Base-by-base conservation (phyloP, 2,113 vertebrate genomes). In the Myotis davidii region DNA sequence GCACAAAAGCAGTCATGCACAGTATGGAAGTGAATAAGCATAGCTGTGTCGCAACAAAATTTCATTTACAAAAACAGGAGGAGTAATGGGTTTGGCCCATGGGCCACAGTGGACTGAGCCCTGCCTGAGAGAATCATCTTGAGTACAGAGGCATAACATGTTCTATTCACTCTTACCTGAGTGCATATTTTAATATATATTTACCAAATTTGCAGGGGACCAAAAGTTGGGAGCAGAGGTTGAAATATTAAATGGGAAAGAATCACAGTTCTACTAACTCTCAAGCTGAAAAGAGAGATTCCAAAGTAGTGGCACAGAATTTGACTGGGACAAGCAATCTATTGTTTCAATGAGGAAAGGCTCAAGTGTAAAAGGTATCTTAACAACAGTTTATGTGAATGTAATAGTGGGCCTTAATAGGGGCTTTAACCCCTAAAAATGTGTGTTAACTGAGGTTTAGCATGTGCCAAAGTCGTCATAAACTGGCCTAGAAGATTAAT, bases 291-390 rank as follows among this genome's bases (percentile, higher is more conserved):
- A 77, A 78, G 39, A 54, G 27, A 10, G 10, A 56, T n/a, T 64
- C 39, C 20, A 45, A 83, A 45, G 42, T 3, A 1, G 7, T 0
- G 9, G 17, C 6, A 2, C 0, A 5, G 18, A 67, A 34, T 70
- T 39, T 56, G 6, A 65, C 16, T 18, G 32, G 5, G 18, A 81
- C 48, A 59, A 85, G 50, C 7, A 20, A 72, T 48, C 37, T 27
- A 16, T 9, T 0, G 18, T 18, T 25, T 17, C 61, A 32, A 5
- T 4, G 17, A 14, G 61, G 56, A 90, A 48, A 85, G 39, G 6
- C 54, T 65, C 59, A 65, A 48, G 21, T 12, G 25, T 56, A 27
- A 18, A 12, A 52, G 34, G 42, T 27, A 21, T 27, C 78, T 65
- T 17, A 34, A 85, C 17, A 83, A 64, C 21, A 91, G 23, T 50